Base-by-base conservation (phyloP, 2,888 invertebrate species). In the Calliphora vomitoria region DNA sequence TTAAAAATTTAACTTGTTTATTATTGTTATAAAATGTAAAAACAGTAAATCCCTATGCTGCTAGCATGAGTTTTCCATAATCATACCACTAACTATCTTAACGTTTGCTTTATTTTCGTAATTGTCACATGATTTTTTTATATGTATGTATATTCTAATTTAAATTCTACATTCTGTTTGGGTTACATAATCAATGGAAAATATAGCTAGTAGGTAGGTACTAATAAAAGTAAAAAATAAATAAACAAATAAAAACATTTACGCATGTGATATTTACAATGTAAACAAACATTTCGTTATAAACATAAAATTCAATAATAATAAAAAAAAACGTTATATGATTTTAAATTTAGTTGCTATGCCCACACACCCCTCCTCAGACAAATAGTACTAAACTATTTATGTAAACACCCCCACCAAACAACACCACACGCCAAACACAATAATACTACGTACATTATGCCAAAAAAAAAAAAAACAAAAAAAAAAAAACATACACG, bases 241-340 rank as follows among this genome's bases (percentile, higher is more conserved):
- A 58, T 58, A 20, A 58, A 58, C 25, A 58, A 35, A 20, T 18
- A 50, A 69, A 25, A 72, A 38, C 0, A 60, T 44, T 75, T 75
- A 75, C 75, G 75, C 75, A 75, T 75, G 47, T 47, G 31, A 8
- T 47, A 31, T 75, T 75, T 62, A 75, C 60, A 75, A 75, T 75
- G 62, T 75, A 75, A 75, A 62, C 60, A 75, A 62, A 60, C 62
- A 62, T 55, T 25, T 58, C 25, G 3, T 55, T 20, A 13, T 8
- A 41, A 25, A n/a, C 38, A 44, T 15, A 60, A n/a, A 44, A 44
- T 11, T 11, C 1, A 50, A 50, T 15, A n/a, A 13, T 15, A 47
- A n/a, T n/a, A 50, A 47, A 62, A 13, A 47, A n/a, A 31, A 3
- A 18, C 6, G 8, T 10, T 55, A 20, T 20, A 55, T 20, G 55